Base-by-base conservation (phyloP, 1,140 invertebrate species). In the Cotesia glomerata region DNA sequence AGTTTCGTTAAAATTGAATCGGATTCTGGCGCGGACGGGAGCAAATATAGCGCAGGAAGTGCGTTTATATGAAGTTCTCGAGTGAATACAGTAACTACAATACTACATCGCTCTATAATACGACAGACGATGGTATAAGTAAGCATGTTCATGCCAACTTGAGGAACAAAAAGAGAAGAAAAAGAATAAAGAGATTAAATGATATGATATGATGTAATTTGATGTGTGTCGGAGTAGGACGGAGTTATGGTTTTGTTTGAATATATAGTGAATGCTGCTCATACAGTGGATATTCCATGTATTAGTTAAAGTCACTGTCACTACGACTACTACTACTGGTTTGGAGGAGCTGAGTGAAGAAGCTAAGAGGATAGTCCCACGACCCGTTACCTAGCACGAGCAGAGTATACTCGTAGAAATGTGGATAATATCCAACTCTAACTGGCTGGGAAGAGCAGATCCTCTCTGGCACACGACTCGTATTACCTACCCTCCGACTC, bases 401-500 rank as follows among this genome's bases (percentile, higher is more conserved):
- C 35, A 18, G 9, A 9, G 65, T 56, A 18, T 14, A 36, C n/a
- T 45, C 52, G 5, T 16, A 64, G 69, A 59, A 72, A 72, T 72
- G 63, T 72, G 70, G 70, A 72, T 65, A 72, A 66, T 72, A 72
- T 72, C 70, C 70, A 72, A 72, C 70, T 72, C 35, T 72, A 72
- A 72, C 70, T 72, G 62, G 70, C 61, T 72, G 63, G 36, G n/a
- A 72, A 39, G 70, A 72, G 62, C 16, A 49, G 36, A 58, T 72
- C 68, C 61, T 71, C 56, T 18, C 70, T 72, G 63, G 70, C 70
- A 66, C 70, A 66, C 70, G 63, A 66, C 70, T 72, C 52, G 63
- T 72, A 72, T 72, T 66, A 72, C 54, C 32, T 71, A 52, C 51
- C 39, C 26, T 16, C 70, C 70, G 58, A 64, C 54, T 35, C 32